phyloP scores from a whole-genome alignment of 2,888 invertebrate species.

The Cremastobaeus sp. region DNA sequence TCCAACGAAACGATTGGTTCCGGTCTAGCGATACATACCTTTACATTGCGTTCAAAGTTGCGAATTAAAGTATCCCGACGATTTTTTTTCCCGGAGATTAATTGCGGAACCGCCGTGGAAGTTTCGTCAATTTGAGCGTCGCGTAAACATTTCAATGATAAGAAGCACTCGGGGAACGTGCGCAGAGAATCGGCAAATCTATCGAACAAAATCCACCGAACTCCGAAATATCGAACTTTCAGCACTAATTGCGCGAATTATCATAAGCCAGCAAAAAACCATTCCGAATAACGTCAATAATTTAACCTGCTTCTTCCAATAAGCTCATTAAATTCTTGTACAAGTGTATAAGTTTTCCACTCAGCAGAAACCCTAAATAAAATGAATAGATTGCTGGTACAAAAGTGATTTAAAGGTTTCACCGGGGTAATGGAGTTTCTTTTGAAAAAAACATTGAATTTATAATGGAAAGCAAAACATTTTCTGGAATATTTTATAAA shows the following conservation, averaged over 20 bases:
- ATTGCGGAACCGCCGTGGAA: too few species aligned
- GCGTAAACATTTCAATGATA: too few species aligned
- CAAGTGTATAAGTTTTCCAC: constrained; percentile 55
- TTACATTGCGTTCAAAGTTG: too few species aligned
- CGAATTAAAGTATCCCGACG: too few species aligned
- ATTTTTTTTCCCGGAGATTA: too few species aligned
- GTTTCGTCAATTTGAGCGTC: too few species aligned
- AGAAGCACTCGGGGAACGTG: background rate
- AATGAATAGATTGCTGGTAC: constrained; percentile 46
- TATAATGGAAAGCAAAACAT: too few species aligned
- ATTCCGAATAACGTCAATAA: constrained; percentile 46
- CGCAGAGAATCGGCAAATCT: background rate
- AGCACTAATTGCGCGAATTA: constrained; percentile 39
- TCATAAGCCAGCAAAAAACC: constrained; percentile 47
- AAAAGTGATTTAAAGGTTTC: too few species aligned
- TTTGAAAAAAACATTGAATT: constrained; percentile 38
- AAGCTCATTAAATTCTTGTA: constrained; percentile 57
- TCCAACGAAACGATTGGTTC: constrained; percentile 6
- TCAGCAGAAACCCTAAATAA: constrained; percentile 40
- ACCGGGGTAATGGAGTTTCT: too few species aligned
- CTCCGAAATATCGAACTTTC: constrained; percentile 46
- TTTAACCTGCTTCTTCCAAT: constrained; percentile 50
- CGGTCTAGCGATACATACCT: too few species aligned
- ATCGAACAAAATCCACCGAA: constrained; percentile 40
- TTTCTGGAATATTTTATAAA: too few species aligned